Conservation (phyloP, 2,888 invertebrate genomes). For the Macrophya alboannulata region DNA sequence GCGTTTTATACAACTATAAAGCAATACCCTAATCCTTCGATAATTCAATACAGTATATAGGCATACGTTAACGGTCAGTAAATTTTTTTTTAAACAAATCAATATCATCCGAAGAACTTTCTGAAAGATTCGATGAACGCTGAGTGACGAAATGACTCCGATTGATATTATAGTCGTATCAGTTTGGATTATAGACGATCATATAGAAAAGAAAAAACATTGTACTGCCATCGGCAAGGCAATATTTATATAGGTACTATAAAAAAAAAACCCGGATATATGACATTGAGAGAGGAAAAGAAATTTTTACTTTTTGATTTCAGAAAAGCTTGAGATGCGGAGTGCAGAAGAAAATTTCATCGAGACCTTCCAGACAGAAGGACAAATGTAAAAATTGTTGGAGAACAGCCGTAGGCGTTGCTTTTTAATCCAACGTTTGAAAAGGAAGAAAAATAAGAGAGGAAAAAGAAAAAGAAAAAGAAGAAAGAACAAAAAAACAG, state of each 20-base stretch:
- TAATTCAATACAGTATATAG: neutral
- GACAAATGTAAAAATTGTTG: neutral
- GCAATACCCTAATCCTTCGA: neutral
- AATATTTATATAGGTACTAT: too few species aligned
- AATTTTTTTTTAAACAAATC: neutral
- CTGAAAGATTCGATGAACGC: too few species aligned
- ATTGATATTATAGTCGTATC: too few species aligned
- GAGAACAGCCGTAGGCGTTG: neutral
- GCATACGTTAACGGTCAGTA: neutral
- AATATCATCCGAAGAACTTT: neutral
- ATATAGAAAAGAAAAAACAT: too few species aligned
- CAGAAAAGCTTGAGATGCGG: conserved; percentile 26
- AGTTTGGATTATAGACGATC: too few species aligned
- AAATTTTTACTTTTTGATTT: neutral
- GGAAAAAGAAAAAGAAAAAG: neutral
- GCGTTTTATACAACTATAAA: neutral
- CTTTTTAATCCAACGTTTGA: neutral
- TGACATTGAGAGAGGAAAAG: neutral
- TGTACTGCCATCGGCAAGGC: too few species aligned
- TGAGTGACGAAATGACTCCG: too few species aligned
- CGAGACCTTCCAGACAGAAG: neutral
- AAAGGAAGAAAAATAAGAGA: neutral
- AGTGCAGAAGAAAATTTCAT: neutral
- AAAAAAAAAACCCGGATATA: neutral
- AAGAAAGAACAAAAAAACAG: neutral